Conservation (phyloP, 2,888 invertebrate species). For the Litoditis marina region DNA sequence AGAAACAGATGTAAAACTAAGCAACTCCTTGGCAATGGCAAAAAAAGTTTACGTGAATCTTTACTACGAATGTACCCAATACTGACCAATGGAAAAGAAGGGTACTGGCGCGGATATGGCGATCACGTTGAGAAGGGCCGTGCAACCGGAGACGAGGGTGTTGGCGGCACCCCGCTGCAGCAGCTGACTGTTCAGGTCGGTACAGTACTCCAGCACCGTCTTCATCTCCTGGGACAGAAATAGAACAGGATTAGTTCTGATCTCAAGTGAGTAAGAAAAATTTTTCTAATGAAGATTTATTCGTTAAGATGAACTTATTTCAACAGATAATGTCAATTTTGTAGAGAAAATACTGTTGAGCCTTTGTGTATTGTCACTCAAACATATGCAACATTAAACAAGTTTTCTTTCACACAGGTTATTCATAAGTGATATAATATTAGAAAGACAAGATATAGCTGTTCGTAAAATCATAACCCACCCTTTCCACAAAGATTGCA, state of each 20-base stretch:
- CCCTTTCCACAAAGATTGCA: conserved; percentile 15
- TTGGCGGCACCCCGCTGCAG: conserved; percentile 36
- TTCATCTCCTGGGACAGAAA: conserved; percentile 42
- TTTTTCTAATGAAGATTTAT: too few relatives aligned
- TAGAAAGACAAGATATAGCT: too few relatives aligned
- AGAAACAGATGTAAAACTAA: not conserved
- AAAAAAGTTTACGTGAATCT: too few relatives aligned
- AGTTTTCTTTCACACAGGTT: not conserved
- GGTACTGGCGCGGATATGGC: conserved; percentile 50
- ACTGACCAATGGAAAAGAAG: conserved; percentile 36
- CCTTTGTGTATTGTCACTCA: not conserved
- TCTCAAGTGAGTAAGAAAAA: too few relatives aligned
- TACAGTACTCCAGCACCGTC: conserved; percentile 45
- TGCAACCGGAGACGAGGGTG: conserved; percentile 51
- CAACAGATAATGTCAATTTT: not conserved
- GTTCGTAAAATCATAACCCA: too few relatives aligned
- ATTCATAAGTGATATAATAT: too few relatives aligned
- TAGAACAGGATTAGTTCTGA: not conserved
- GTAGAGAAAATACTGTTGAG: not conserved
- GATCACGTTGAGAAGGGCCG: conserved; percentile 53
- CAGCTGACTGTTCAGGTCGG: conserved; percentile 46
- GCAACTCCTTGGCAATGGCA: too few relatives aligned
- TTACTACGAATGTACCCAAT: too few relatives aligned
- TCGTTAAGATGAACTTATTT: too few relatives aligned
- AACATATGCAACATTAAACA: too few relatives aligned